Conservation (phyloP, 2,797 vertebrate genomes). For the Hybognathus amarus region DNA sequence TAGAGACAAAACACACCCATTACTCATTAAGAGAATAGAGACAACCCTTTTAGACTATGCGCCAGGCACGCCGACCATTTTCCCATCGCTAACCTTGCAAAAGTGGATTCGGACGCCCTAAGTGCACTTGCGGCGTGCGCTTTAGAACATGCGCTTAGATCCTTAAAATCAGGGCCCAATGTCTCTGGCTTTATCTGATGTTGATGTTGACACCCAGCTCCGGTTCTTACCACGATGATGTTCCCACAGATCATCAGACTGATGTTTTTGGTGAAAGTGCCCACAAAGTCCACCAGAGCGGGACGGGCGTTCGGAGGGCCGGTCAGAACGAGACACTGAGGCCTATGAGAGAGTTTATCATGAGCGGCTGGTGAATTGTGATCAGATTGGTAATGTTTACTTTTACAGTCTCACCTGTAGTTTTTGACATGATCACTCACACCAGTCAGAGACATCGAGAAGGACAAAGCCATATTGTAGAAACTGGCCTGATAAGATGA, state of each 20-base stretch:
- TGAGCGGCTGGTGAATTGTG: background rate
- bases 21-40: too few relatives aligned
- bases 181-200: too few relatives aligned
- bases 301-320: constrained; percentile 75
- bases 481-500: constrained; percentile 76
- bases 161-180: too few relatives aligned
- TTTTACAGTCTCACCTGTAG: constrained; percentile 73
- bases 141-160: too few relatives aligned
- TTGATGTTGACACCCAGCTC: too few relatives aligned
- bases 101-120: too few relatives aligned
- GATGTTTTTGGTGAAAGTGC: constrained; percentile 77
- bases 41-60: too few relatives aligned
- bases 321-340: constrained; percentile 80
- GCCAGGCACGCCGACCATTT: too few relatives aligned
- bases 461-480: constrained; percentile 80
- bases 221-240: constrained; percentile 57
- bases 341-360: constrained; percentile 62
- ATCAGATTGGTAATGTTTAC: background rate
- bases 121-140: too few relatives aligned
- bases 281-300: constrained; percentile 80
- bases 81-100: rapidly evolving
- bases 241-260: constrained; percentile 83
- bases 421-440: constrained; percentile 82
- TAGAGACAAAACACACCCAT: too few relatives aligned
- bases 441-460: constrained; percentile 71